Evolutionary conservation across 2,113 vertebrate species (phyloP).

Genomic region (Saguinus midas): DNA sequence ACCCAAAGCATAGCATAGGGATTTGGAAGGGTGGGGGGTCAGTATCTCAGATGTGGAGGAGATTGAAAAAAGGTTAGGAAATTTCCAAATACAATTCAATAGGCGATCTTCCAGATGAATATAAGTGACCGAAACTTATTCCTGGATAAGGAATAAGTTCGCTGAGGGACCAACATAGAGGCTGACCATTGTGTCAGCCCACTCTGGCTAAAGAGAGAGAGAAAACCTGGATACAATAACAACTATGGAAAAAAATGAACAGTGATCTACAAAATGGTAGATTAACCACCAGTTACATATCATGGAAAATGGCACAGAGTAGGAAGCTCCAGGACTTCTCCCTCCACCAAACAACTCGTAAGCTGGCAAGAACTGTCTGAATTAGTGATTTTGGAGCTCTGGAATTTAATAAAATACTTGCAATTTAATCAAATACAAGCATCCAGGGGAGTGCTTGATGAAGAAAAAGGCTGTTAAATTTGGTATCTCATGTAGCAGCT

Average conservation of each 20-base stretch:
- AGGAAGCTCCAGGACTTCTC: neutral
- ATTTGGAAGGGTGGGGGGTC: fast-evolving
- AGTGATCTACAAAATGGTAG: neutral
- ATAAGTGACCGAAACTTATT: neutral
- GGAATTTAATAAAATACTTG: neutral
- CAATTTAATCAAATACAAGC: neutral
- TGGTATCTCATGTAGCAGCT: neutral
- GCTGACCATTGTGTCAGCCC: too few species aligned
- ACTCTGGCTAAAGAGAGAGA: too few species aligned
- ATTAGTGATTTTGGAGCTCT: neutral
- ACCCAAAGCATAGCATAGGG: neutral
- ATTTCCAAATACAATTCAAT: neutral
- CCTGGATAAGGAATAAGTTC: too few species aligned
- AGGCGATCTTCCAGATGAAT: neutral
- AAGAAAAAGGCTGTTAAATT: neutral
- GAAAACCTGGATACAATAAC: neutral
- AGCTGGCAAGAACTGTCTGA: neutral
- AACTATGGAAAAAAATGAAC: neutral
- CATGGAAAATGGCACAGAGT: neutral
- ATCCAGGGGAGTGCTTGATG: neutral
- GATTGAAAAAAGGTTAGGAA: neutral
- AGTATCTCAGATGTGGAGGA: neutral
- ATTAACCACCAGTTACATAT: neutral
- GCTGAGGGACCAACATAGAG: too few species aligned
- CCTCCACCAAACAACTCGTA: neutral